Percentiles rank a stretch among this genome's conserved stretches.
Evolutionary conservation across 2,113 vertebrate genomes (phyloP).

Genomic region (Hemiscyllium ocellatum): DNA sequence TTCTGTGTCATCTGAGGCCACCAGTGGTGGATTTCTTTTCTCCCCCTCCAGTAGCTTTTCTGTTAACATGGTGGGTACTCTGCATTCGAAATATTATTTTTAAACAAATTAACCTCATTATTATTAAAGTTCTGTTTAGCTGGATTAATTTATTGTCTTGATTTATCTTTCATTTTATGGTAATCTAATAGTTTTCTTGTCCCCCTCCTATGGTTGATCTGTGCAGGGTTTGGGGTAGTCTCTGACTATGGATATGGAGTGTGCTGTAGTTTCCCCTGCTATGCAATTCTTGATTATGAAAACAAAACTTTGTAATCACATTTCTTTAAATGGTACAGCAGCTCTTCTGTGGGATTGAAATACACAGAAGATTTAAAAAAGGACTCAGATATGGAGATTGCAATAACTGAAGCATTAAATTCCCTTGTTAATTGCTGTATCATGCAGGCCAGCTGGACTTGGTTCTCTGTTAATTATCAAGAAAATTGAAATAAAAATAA

Average conservation of each 20-base stretch:
- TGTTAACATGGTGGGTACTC: background rate
- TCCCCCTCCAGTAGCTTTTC: constrained; percentile 16
- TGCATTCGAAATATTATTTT: background rate
- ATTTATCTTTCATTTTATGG: constrained; percentile 21
- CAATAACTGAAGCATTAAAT: constrained; percentile 33
- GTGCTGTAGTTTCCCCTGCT: constrained; percentile 30
- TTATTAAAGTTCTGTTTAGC: constrained; percentile 34
- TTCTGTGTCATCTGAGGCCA: background rate
- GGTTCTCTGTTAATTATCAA: constrained; percentile 38
- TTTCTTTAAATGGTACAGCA: constrained; percentile 34
- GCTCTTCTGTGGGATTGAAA: constrained; percentile 31
- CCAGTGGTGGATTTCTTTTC: constrained; percentile 24
- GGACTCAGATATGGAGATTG: constrained; percentile 26
- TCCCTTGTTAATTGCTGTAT: constrained; percentile 36
- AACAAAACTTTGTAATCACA: constrained; percentile 32
- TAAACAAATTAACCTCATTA: constrained; percentile 36
- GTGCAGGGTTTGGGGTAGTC: constrained; percentile 30
- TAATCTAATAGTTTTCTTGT: constrained; percentile 19
- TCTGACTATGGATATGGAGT: constrained; percentile 15
- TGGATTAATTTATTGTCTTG: constrained; percentile 38
- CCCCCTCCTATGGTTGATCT: constrained; percentile 34
- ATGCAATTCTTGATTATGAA: constrained; percentile 37
- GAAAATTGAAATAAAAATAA: constrained; percentile 38
- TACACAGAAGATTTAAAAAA: background rate
- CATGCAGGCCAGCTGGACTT: constrained; percentile 38